Percentiles rank a stretch among this genome's conserved stretches.
phyloP scores from a whole-genome alignment of 2,888 invertebrate genomes.

The Eretmocerus hayati region DNA sequence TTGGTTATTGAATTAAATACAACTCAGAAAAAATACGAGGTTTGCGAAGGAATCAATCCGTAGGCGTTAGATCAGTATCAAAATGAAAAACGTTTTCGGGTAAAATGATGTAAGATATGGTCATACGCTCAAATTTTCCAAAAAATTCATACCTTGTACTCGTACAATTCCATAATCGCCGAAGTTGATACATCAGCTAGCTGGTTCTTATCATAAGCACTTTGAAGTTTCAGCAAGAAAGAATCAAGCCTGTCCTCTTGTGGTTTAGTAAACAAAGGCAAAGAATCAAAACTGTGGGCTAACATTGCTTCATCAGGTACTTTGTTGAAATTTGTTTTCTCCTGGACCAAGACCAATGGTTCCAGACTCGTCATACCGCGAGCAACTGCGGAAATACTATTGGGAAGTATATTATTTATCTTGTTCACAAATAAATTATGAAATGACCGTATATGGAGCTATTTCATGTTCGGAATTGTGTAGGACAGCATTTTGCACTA shows the following conservation, averaged over 20 bases:
- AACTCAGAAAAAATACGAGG: no score
- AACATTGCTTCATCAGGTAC: slow-evolving; percentile 10
- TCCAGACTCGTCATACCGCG: slow-evolving; percentile 40
- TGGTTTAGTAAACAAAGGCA: slow-evolving; percentile 44
- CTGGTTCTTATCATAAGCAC: slow-evolving; percentile 50
- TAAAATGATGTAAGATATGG: no score
- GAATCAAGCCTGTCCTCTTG: slow-evolving; percentile 52
- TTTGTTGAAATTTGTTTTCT: slow-evolving; percentile 20
- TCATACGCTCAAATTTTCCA: not conserved
- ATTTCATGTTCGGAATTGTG: no score
- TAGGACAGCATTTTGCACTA: no score
- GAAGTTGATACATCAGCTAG: slow-evolving; percentile 57
- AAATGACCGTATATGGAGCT: no score
- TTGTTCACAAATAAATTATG: not conserved
- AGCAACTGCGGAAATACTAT: slow-evolving; percentile 36
- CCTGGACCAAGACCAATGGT: slow-evolving; percentile 38
- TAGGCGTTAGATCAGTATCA: no score
- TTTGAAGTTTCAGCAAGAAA: slow-evolving; percentile 47
- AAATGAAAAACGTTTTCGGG: not conserved
- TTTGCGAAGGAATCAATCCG: no score
- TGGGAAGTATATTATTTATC: slow-evolving; percentile 1
- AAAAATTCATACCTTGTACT: slow-evolving; percentile 51
- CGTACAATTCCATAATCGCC: slow-evolving; percentile 66
- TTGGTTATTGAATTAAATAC: no score
- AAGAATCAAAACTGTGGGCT: slow-evolving; percentile 38